A percentile compares a stretch with the other conserved stretches of the same genome.
Conservation (phyloP, 2,113 vertebrate species). For the Neolamprologus fasciatus region DNA sequence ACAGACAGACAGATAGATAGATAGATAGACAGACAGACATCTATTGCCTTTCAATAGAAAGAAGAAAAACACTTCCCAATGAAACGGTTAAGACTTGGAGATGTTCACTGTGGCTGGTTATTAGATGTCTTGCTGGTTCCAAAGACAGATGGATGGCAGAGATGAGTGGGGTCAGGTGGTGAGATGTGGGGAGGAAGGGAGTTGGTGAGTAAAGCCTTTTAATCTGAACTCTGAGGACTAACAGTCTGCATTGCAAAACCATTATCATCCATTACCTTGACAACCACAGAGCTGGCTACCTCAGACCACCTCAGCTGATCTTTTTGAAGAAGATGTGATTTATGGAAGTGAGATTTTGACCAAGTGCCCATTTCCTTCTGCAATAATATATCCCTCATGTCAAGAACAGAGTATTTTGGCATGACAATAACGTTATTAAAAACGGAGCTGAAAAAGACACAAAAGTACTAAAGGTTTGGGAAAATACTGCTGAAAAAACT, state of each 20-base stretch:
- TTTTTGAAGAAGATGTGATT: neutral
- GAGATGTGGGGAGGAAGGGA: neutral
- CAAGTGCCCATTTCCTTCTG: neutral
- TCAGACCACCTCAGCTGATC: neutral
- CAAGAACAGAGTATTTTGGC: neutral
- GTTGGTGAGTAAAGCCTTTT: neutral
- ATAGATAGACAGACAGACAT: accelerated
- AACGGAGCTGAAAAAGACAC: neutral
- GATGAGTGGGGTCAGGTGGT: neutral
- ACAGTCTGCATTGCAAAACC: conserved; percentile 10
- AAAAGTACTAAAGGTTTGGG: neutral
- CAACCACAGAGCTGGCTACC: neutral
- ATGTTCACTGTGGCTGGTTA: neutral
- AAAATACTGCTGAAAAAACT: neutral
- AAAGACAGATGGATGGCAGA: conserved; percentile 1
- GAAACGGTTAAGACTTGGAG: neutral
- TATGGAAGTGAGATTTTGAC: neutral
- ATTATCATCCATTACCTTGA: conserved; percentile 36
- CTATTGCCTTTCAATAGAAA: neutral
- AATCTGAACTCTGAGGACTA: conserved; percentile 18
- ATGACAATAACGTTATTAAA: neutral
- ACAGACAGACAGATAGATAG: accelerated
- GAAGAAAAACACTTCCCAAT: neutral
- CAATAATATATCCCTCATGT: neutral
- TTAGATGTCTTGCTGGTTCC: neutral